phyloP scores from a whole-genome alignment of 2,888 invertebrate species.

The Sinohyriopsis cumingii region DNA sequence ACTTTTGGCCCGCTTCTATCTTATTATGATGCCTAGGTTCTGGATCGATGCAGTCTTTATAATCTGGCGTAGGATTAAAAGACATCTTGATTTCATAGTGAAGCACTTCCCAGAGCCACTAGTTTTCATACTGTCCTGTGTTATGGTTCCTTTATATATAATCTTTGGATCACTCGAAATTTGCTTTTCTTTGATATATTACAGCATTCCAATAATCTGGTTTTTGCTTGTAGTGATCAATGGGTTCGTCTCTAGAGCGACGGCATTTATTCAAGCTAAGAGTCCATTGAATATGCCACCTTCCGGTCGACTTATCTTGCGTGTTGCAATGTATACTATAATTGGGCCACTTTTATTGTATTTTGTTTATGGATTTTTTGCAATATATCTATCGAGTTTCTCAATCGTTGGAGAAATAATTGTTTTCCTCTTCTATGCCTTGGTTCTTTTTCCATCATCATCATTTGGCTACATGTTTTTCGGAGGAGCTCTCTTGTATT shows the following conservation, averaged over 20 bases:
- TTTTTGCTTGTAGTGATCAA: neutral
- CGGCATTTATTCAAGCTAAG: too few relatives aligned
- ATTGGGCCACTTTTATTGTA: too few relatives aligned
- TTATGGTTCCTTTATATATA: neutral
- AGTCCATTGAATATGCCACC: too few relatives aligned
- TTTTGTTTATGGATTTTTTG: too few relatives aligned
- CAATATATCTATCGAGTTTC: constrained; percentile 16
- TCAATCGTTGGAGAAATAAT: constrained; percentile 16
- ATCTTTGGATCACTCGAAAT: neutral
- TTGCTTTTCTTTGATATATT: constrained; percentile 6
- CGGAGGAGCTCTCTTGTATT: constrained; percentile 13
- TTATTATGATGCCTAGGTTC: constrained; percentile 13
- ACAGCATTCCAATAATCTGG: constrained; percentile 7
- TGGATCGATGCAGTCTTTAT: constrained; percentile 5
- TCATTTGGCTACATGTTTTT: constrained; percentile 32
- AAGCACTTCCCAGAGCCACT: too few relatives aligned
- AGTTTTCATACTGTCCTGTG: too few relatives aligned
- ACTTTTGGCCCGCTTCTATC: constrained; percentile 9
- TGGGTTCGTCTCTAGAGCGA: neutral
- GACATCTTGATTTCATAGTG: neutral
- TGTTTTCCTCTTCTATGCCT: constrained; percentile 17
- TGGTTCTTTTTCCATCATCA: constrained; percentile 18
- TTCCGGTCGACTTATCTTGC: too few relatives aligned
- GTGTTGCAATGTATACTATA: too few relatives aligned
- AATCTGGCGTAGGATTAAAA: constrained; percentile 3